Evolutionary conservation across 1,140 invertebrate species (phyloP), one percentile per base, ranked within the genome.

Genomic region (Elymnias hypermnestra): DNA sequence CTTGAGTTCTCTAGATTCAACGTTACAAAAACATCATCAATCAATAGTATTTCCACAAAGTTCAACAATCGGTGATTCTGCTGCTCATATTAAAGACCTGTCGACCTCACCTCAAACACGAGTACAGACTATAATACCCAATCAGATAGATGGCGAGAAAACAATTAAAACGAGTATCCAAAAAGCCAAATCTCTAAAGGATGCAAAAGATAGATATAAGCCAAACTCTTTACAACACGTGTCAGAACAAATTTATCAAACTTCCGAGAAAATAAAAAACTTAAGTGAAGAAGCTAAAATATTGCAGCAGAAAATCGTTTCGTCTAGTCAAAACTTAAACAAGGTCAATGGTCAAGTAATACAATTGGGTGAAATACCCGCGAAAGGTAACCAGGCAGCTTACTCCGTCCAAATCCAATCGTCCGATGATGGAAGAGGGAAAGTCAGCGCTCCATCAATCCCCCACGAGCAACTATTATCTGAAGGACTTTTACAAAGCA

Each of bases 331-430:
- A 42, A 70, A 70, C 10, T 48, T 82, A 2, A 69, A 64, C 8
- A 46, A 64, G 23, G 44, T 45, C 4, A 65, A 58, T 31, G 50
- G 44, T 18, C 50, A 33, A 8, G 15, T 6, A 4, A 6, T 33
- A 33, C 29, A 63, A 10, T 55, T 48, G n/a, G 26, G 23, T 31
- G 88, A 90, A 29, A 90, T 93, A 41, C 89, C 90, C 6, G 63
- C 90, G 12, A 88, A 90, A 64, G 90, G 89, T 1, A 87, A 89
- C 1, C 84, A 88, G 5, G 91, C 90, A 2, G 88, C 88, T 12
- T 94, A 94, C 55, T 91, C 90, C 0, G 70, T 94, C 5, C 92
- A 94, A 73, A 94, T 94, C 35, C 93, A 93, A 54, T 78, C 90
- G 1, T 87, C 90, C 0, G 83, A 89, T 21, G 73, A 63, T 13